Conservation (phyloP, 2,797 vertebrate genomes). For the Oreochromis grahami region DNA sequence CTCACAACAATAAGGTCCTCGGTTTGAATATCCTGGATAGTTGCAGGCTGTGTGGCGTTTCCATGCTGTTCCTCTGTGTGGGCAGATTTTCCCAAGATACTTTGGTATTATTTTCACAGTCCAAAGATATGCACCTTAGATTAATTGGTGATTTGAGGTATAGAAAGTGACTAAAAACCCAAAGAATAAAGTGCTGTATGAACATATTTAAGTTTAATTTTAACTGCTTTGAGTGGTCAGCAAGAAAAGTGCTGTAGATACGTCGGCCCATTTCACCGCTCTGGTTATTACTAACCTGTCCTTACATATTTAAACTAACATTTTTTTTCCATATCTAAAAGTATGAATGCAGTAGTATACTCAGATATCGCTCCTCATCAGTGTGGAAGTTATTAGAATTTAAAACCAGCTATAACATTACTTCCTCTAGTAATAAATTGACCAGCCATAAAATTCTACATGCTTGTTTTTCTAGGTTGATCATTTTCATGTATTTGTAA, state of each 20-base stretch:
- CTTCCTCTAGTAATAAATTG: background rate
- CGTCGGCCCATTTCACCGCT: background rate
- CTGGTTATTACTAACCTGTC: background rate
- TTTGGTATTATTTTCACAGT: background rate
- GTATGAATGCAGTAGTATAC: background rate
- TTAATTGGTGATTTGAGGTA: background rate
- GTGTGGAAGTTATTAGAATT: background rate
- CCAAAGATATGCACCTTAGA: background rate
- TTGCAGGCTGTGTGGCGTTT: background rate
- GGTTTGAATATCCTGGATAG: background rate
- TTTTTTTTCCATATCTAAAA: background rate
- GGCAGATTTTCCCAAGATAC: background rate
- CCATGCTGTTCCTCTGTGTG: background rate
- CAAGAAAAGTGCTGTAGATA: background rate
- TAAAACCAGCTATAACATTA: background rate
- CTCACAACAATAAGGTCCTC: background rate
- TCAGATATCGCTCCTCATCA: background rate
- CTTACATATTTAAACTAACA: background rate
- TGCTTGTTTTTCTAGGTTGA: background rate
- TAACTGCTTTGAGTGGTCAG: background rate
- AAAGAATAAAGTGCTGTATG: background rate
- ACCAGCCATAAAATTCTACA: background rate
- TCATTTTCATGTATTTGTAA: background rate
- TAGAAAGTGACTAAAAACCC: background rate
- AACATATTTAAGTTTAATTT: background rate